Base-by-base conservation (phyloP, 92 coral and sea anemone species). In the Palythoa grandiflora region DNA sequence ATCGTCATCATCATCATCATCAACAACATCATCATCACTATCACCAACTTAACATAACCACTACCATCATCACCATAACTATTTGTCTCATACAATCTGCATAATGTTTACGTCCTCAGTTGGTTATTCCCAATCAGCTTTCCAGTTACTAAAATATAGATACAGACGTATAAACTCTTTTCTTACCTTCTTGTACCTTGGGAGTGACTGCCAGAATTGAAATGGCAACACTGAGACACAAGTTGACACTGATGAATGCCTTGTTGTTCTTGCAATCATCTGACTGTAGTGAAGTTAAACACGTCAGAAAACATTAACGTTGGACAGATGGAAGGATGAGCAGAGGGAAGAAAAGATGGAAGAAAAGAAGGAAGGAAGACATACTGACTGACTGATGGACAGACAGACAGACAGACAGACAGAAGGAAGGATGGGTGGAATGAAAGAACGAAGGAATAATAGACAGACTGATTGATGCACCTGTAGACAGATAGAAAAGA, bases 181-280 rank as follows among this genome's bases (percentile, higher is more conserved):
- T 44, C 86, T 59, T 78, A 97, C 99, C 96, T 94, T 97, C 99
- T 83, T 97, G 99, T 20, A 97, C 96, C 87, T 97, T 97, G 9
- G 99, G 99, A 35, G 91, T 87, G 48, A 97, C 93, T 2, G 99
- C 99, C 38, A 96, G 84, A 77, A 94, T 86, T 59, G 99, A 97
- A 21, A 93, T 91, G n/a, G 88, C 77, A 14, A 95, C 75, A 79
- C 97, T 92, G 68, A 97, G 73, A 85, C 96, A 94, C 60, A 97
- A 89, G 90, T 97, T 97, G 61, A 95, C 87, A 63, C 99, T 94
- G 94, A 97, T 91, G 70, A 93, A 97, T 55, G 94, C 88, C 94
- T 97, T 97, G 94, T 97, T 97, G 89, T 90, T 91, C 91, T 93
- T 92, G 90, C 99, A 97, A 39, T 94, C 98, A 39, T 96, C 94